Percentiles rank a stretch among this genome's conserved stretches.
Conservation (phyloP, 2,113 vertebrate genomes). For the Tretioscincus oriximinensis region DNA sequence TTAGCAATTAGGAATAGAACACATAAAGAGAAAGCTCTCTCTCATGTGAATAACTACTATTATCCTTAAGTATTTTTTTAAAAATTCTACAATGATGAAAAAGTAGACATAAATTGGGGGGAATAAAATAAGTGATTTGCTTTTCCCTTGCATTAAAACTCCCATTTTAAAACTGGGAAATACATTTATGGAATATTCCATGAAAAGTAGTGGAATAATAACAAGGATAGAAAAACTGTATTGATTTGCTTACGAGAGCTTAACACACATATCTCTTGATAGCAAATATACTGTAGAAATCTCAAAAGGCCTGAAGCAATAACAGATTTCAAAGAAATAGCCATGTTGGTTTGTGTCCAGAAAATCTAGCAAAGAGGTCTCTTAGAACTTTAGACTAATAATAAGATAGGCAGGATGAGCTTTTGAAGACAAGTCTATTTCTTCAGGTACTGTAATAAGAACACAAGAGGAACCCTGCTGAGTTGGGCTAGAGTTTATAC, state of each 20-base stretch:
- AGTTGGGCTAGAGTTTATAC: too few relatives aligned
- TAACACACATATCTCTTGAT: constrained; percentile 28
- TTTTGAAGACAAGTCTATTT: too few relatives aligned
- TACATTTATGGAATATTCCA: constrained; percentile 1
- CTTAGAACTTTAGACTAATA: too few relatives aligned
- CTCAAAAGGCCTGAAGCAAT: constrained; percentile 5
- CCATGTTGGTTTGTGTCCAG: too few relatives aligned
- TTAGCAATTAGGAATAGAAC: background rate
- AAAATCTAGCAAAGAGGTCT: too few relatives aligned
- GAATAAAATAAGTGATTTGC: background rate
- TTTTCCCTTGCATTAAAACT: background rate
- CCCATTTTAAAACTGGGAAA: constrained; percentile 31
- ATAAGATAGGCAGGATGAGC: too few relatives aligned
- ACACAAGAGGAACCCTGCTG: too few relatives aligned
- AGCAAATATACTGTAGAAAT: background rate
- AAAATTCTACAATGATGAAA: background rate
- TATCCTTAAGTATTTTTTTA: background rate
- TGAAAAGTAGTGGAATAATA: constrained; percentile 30
- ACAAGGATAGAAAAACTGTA: constrained; percentile 35
- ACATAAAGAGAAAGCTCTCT: background rate
- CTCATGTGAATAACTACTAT: background rate
- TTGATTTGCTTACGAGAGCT: constrained; percentile 32
- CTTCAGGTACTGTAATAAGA: too few relatives aligned
- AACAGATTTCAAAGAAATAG: background rate
- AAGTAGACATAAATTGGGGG: background rate